A percentile compares a stretch with the other conserved stretches of the same genome.
Conservation (phyloP, 53 echinoderm and acorn worm species). For the Paelopatides confundens region DNA sequence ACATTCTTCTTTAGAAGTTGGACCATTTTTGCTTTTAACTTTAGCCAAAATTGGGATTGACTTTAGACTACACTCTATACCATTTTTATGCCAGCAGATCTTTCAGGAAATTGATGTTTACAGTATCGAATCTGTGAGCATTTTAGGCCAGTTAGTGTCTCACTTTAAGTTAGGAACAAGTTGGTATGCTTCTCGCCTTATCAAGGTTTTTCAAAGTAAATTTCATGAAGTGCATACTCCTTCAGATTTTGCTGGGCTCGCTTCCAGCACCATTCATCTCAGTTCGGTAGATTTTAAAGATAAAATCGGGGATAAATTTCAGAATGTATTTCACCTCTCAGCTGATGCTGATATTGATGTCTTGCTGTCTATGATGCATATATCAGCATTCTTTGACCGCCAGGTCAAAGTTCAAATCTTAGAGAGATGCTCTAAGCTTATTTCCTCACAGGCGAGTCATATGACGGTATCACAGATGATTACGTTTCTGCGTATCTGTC, state of each 20-base stretch:
- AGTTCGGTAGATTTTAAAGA: not conserved
- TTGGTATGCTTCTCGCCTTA: constrained; percentile 1
- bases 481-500: not conserved
- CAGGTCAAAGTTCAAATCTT: not conserved
- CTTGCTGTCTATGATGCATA: not conserved
- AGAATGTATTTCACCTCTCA: not conserved
- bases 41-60: constrained; percentile 1
- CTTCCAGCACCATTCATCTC: not conserved
- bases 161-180: not conserved
- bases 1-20: not conserved
- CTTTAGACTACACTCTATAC: constrained; percentile 3
- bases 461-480: constrained; percentile 1
- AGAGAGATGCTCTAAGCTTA: not conserved
- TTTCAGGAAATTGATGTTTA: not conserved
- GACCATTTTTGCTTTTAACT: not conserved
- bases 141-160: not conserved
- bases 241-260: not conserved
- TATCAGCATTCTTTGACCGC: not conserved
- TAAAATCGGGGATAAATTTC: not conserved
- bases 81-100: not conserved
- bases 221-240: not conserved
- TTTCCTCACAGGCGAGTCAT: not conserved
- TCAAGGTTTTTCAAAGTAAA: not conserved
- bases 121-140: not conserved
- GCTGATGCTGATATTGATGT: not conserved